phyloP scores from a whole-genome alignment of 2,797 vertebrate genomes.

The Molossus molossus region DNA sequence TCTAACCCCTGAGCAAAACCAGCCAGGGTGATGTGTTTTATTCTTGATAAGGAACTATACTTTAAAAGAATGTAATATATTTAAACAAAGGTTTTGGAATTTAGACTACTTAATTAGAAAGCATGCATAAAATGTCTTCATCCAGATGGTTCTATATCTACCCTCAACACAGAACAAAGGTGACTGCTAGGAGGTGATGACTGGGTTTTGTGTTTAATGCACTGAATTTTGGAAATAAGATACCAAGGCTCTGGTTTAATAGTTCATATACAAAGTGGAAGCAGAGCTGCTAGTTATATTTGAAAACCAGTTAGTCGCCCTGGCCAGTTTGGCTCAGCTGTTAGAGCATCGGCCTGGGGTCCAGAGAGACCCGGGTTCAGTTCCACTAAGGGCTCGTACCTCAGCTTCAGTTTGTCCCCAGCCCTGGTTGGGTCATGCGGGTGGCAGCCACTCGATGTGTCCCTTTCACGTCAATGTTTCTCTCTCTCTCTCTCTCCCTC shows the following conservation, averaged over 20 bases:
- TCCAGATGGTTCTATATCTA: background rate
- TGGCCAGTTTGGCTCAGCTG: too few species aligned
- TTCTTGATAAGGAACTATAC: slow-evolving; percentile 18
- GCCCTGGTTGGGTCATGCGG: too few species aligned
- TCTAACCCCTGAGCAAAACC: too few species aligned
- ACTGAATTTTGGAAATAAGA: slow-evolving; percentile 31
- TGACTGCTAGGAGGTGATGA: background rate
- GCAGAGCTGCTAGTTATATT: background rate
- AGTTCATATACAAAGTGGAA: background rate
- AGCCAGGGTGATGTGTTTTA: background rate
- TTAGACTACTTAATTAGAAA: background rate
- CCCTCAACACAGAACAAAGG: background rate
- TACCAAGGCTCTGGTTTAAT: background rate
- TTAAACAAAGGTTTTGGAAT: background rate
- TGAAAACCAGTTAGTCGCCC: background rate
- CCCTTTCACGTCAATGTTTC: too few species aligned
- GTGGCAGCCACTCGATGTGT: too few species aligned
- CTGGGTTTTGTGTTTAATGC: background rate
- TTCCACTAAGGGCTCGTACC: too few species aligned
- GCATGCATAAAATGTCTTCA: background rate
- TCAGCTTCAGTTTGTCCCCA: too few species aligned
- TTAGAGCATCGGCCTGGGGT: too few species aligned
- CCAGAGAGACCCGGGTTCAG: too few species aligned
- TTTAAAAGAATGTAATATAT: background rate
- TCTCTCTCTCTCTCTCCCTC: too few species aligned